Evolutionary conservation across 1,140 invertebrate genomes (phyloP).

Genomic region (Sipha flava): DNA sequence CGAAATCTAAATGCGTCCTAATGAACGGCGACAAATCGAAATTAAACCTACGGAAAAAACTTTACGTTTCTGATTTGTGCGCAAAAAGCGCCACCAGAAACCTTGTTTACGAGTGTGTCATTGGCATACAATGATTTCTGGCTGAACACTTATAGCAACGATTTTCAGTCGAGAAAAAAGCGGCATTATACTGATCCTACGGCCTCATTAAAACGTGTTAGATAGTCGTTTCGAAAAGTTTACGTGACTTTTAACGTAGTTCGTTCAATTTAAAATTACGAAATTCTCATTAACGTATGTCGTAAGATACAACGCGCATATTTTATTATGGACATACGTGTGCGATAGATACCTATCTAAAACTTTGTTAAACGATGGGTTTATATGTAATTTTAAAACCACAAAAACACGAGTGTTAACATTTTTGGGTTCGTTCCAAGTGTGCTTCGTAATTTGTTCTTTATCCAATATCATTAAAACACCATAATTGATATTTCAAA

Average conservation of each 20-base stretch:
- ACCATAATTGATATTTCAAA: constrained; percentile 18
- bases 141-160: too few species aligned
- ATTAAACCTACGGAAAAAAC: not conserved
- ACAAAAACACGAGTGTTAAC: not conserved
- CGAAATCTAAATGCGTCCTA: too few species aligned
- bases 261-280: too few species aligned
- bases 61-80: not conserved
- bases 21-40: not conserved
- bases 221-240: too few species aligned
- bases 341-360: too few species aligned
- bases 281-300: too few species aligned
- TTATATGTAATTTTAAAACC: not conserved
- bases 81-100: not conserved
- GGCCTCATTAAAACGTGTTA: too few species aligned
- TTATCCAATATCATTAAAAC: constrained; percentile 22
- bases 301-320: too few species aligned
- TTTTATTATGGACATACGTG: too few species aligned
- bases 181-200: too few species aligned
- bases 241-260: too few species aligned
- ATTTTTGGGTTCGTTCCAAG: not conserved
- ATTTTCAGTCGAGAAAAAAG: too few species aligned
- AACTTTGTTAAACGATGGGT: not conserved
- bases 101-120: not conserved
- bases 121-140: not conserved
- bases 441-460: not conserved